Evolutionary conservation across 2,113 vertebrate genomes (phyloP), one percentile per base, ranked within the genome.

Genomic region (Alaudala cheleensis): DNA sequence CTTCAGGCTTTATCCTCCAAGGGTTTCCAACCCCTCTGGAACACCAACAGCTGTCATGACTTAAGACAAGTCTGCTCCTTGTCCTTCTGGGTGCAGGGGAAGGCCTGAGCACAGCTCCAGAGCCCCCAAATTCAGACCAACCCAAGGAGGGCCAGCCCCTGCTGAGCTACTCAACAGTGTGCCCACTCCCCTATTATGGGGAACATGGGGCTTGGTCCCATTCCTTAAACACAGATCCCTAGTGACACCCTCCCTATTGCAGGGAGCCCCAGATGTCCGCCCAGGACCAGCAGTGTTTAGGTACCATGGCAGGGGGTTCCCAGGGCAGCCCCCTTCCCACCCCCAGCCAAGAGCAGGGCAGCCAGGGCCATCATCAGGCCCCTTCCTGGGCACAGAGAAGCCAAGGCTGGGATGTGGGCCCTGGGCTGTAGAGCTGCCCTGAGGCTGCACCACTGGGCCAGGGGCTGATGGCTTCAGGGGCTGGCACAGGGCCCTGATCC

Each of bases 141-240:
- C 23, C 33, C 49, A 31, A 22, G 6, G 4, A 67, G 54, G n/a
- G 12, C 13, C 2, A 4, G 25, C 9, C 2, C 3, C 20, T 47
- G 51, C n/a, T 39, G n/a, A 80, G 62, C 21, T 34, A 33, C 10
- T 3, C 4, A 12, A 33, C 7, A 0, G 0, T 23, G 26, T 0
- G 0, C 31, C 15, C 12, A 13, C 5, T 53, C 4, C 31, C 16
- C 5, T 10, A 4, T 16, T 37, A 24, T 39, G 40, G 22, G 18
- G 28, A 50, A 2, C 6, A 3, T 10, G 13, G 7, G 22, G 6
- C 49, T 89, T 28, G 34, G 23, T 64, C 18, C 40, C 1, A 0
- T 28, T 58, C 33, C 61, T n/a, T 40, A n/a, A 91, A 20, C 9
- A 40, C 11, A 61, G 26, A 31, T 18, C 3, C 3, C 37, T 40